Conservation (phyloP, 2,797 vertebrate genomes). For the Oreonectes daqikongensis region DNA sequence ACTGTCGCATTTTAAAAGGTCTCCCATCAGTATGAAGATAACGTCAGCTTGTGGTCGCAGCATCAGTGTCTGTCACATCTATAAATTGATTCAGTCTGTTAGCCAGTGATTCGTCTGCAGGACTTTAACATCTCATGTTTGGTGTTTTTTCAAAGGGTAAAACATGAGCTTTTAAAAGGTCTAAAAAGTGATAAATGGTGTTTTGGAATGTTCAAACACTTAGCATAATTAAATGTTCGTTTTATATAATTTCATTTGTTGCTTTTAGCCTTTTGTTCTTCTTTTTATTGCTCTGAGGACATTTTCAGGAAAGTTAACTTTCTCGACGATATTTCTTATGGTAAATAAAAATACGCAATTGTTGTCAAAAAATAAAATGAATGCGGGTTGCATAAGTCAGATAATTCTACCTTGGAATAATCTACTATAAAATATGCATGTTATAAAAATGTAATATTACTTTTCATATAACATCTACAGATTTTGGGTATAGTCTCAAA, state of each 20-base stretch:
- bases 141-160: not conserved
- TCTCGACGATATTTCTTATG: not conserved
- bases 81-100: constrained; percentile 27
- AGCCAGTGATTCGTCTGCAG: constrained; percentile 7
- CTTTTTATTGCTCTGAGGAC: not conserved
- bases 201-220: constrained; percentile 1
- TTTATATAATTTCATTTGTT: constrained; percentile 11
- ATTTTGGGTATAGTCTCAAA: not conserved
- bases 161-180: constrained; percentile 6
- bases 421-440: not conserved
- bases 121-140: not conserved
- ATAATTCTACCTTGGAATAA: not conserved
- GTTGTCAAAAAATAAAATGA: too few species aligned
- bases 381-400: not conserved
- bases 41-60: constrained; percentile 9
- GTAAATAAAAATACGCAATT: too few species aligned
- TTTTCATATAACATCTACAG: not conserved
- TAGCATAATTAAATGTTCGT: constrained; percentile 19
- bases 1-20: constrained; percentile 12
- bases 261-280: not conserved
- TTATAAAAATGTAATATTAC: not conserved
- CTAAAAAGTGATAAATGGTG: constrained; percentile 20
- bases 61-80: constrained; percentile 23
- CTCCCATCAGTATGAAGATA: constrained; percentile 31
- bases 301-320: not conserved